Conservation (phyloP, 2,797 vertebrate species). For the Hoplostethus mediterraneus region DNA sequence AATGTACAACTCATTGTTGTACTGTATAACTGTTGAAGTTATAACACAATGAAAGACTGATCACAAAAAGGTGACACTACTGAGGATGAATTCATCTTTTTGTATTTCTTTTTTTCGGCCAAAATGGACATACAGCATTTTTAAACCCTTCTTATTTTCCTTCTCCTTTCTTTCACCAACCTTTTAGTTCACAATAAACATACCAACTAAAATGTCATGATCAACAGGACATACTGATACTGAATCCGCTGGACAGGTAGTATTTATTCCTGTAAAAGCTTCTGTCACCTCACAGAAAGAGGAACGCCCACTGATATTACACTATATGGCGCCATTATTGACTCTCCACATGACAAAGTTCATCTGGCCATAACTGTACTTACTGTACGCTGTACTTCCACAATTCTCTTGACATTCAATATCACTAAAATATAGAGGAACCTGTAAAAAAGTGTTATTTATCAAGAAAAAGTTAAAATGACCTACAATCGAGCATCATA, state of each 20-base stretch:
- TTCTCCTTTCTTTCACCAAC: too few species aligned
- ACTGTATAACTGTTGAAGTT: too few species aligned
- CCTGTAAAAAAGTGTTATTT: too few species aligned
- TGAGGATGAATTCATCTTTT: too few species aligned
- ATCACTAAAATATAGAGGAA: too few species aligned
- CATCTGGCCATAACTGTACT: slow-evolving; percentile 21
- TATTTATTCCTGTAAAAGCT: slow-evolving; percentile 3
- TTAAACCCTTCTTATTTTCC: background rate
- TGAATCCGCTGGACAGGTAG: slow-evolving; percentile 3
- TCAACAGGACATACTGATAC: slow-evolving; percentile 4
- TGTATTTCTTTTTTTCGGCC: too few species aligned
- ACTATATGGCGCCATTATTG: slow-evolving; percentile 21
- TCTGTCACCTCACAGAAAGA: slow-evolving; percentile 4
- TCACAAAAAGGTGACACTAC: too few species aligned
- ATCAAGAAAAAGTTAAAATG: too few species aligned
- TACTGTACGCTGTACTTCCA: slow-evolving; percentile 44
- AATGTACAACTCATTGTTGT: too few species aligned
- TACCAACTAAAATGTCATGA: background rate
- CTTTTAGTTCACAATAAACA: background rate
- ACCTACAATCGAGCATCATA: too few species aligned
- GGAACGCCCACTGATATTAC: slow-evolving; percentile 29
- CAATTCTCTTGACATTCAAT: slow-evolving; percentile 12
- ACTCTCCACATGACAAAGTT: slow-evolving; percentile 16
- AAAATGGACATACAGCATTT: too few species aligned
- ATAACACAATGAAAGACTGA: too few species aligned